Percentiles rank a stretch among this genome's conserved stretches.
These are phyloP conservation scores for Trypoxylon attenuatum DNA, from an alignment of 2,888 invertebrate species.

Conservation along the genomic window DNA sequence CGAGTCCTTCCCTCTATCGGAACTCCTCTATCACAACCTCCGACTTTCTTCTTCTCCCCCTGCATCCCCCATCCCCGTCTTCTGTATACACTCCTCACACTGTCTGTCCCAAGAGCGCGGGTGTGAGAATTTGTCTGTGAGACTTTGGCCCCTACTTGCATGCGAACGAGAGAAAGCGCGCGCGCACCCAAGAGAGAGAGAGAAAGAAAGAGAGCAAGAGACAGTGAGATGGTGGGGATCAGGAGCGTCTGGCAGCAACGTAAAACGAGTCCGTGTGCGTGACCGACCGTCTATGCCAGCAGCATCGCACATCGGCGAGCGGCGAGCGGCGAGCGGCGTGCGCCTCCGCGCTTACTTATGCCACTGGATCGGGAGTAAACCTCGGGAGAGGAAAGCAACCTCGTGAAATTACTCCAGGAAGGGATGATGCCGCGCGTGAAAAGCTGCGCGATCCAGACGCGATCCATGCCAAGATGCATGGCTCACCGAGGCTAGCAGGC, in stretches of 20 bases:
- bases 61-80: conserved; percentile 24
- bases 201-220: too few species aligned
- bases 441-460: conserved; percentile 11
- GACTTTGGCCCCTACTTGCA: conserved; percentile 38
- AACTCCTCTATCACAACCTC: conserved; percentile 25
- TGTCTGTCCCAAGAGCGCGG: conserved; percentile 33
- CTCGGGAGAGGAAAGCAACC: too few species aligned
- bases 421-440: conserved; percentile 1
- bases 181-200: too few species aligned
- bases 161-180: too few species aligned
- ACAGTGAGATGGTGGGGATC: conserved; percentile 26
- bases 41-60: conserved; percentile 31
- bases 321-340: not conserved
- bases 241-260: conserved; percentile 32
- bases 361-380: conserved; percentile 16
- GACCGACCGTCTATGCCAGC: conserved; percentile 17
- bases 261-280: conserved; percentile 24
- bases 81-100: conserved; percentile 8
- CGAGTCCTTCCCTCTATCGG: conserved; percentile 15
- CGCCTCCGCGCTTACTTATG: not conserved
- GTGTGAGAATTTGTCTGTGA: conserved; percentile 52
- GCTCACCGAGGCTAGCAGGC: not conserved
- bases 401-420: conserved; percentile 25
- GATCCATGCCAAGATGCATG: not conserved
- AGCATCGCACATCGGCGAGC: not conserved